Base-by-base conservation (phyloP, 2,888 invertebrate genomes). In the Junonia oenone region DNA sequence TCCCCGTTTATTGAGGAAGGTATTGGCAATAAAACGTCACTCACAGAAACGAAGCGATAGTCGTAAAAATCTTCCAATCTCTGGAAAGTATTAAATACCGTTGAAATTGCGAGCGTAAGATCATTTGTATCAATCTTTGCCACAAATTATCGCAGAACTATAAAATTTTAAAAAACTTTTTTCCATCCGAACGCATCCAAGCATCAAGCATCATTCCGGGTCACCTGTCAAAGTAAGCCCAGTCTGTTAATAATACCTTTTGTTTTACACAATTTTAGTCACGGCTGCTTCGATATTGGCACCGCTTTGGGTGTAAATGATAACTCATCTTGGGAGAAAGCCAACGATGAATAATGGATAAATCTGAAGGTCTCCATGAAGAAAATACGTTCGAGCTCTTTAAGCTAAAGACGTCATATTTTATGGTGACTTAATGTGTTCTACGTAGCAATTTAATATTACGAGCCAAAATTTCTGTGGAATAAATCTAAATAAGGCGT, bases 301-400 rank as follows among this genome's bases (percentile, higher is more conserved):
- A 53, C 52, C 35, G 47, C 50, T 50, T 33, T 31, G 55, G 48
- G 61, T 61, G 58, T 56, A 55, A 58, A 50, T 58, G 61, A 61
- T 58, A 61, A 58, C 55, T 61, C 61, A 58, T 56, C 52, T 58
- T 61, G 61, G 61, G 58, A 26, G 55, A 47, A 58, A 55, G 61
- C 61, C 61, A 61, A 51, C 55, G 49, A 46, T 58, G 61, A 61
- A 58, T 58, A 61, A 61, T 61, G 58, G 55, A 58, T 61, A 58
- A 54, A 55, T 58, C 46, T 58, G 52, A 58, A 61, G 55, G 61
- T 58, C 58, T 58, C 58, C 48, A 43, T 48, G 50, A 53, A 37
- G 49, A 40, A 43, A 37, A 52, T 57, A 37, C 15, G 46, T 31
- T 29, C 13, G 17, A 17, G 45, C 27, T 48, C 15, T 33, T 54